Evolutionary conservation across 1,140 invertebrate genomes (phyloP), one percentile per base, ranked within the genome.

Genomic region (Dendrolimus kikuchii): DNA sequence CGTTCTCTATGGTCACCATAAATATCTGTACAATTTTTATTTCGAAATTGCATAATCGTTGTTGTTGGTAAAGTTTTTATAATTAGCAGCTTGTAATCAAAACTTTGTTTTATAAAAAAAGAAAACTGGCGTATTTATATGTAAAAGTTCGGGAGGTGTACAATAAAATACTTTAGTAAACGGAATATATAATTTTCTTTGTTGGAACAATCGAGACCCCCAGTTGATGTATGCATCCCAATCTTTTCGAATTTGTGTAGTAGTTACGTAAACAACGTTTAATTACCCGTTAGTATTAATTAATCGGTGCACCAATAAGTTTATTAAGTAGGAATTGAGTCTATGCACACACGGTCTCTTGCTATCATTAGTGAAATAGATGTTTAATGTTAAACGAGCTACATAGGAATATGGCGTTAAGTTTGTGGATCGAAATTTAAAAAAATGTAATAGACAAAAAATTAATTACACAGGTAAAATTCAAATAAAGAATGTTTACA

Each of bases 141-240:
- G 76, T 86, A 65, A 79, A 74, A 61, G 66, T 81, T 75, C 74
- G 66, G 63, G 60, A 71, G 73, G 70, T 86, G 73, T 81, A 71
- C 64, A 86, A 82, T 82, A 83, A 81, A 83, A 81, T 79, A 80
- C 71, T 78, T 86, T 81, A 82, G 75, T 77, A 60, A 66, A 73
- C 23, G 23, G 3, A 64, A 67, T 48, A n/a, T 74, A 59, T 68
- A 80, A 77, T 71, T 76, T 54, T 64, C 53, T 66, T 62, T 62
- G 50, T 63, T 36, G 45, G 9, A 6, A 46, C 43, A 9, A 45
- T 45, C 23, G 43, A 45, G 5, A 45, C 23, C n/a, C 43, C 43
- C 43, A n/a, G 23, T 9, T 45, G 43, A 42, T 7, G n/a, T 45
- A n/a, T 45, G 43, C 23, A n/a, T n/a, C n/a, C 41, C 7, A 42